A percentile compares a stretch with the other conserved stretches of the same genome.
These are phyloP conservation scores for Pseudotriccus pelzelni DNA, from an alignment of 2,797 vertebrate species.

Conservation along the genomic window DNA sequence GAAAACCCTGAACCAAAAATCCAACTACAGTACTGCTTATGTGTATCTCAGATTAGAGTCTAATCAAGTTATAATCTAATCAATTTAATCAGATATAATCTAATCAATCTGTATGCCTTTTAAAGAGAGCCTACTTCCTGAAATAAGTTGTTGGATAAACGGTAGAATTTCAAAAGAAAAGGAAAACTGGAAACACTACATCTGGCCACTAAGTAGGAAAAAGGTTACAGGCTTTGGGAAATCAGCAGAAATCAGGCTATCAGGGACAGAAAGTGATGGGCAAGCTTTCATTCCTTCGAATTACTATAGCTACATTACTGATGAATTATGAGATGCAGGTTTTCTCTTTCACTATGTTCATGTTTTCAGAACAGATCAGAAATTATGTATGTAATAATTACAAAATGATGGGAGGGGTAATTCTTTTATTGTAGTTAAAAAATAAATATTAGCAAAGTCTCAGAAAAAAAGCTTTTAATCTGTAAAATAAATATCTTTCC, in stretches of 20 bases:
- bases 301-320: not conserved
- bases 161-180: not conserved
- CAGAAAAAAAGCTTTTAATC: not conserved
- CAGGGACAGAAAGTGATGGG: not conserved
- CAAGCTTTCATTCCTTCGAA: not conserved
- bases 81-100: not conserved
- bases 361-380: not conserved
- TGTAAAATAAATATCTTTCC: not conserved
- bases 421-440: not conserved
- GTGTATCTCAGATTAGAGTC: not conserved
- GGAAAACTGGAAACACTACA: not conserved
- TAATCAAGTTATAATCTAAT: not conserved
- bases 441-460: not conserved
- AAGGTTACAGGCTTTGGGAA: not conserved
- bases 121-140: not conserved
- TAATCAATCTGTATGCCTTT: not conserved
- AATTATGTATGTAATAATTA: not conserved
- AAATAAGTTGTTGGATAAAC: not conserved
- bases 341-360: not conserved
- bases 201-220: not conserved
- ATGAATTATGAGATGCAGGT: not conserved
- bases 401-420: accelerated
- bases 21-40: not conserved
- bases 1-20: not conserved
- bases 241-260: not conserved